Base-by-base conservation (phyloP, 2,797 vertebrate species). In the Melanotaenia parkinsoni region DNA sequence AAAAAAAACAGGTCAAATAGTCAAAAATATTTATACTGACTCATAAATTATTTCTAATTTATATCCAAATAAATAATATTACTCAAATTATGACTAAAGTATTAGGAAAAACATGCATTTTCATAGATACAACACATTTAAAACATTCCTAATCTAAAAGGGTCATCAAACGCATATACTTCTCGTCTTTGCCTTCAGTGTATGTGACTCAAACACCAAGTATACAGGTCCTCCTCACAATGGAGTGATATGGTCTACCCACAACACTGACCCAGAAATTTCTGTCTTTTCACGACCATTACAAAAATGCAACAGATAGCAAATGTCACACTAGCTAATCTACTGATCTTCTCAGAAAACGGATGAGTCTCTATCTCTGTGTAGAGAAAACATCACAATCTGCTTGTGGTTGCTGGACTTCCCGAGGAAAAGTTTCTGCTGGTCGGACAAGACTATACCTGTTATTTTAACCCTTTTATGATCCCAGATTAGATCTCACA, bases 141-240 rank as follows among this genome's bases (percentile, higher is more conserved):
- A 12, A 38, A 38, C 45, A 7, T 51, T 68, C 73, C 63, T 91
- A 86, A 94, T 94, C 93, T 90, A 94, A 93, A 80, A 67, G 80
- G 93, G 92, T 84, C 93, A 95, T 94, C 92, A 30, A 38, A 26
- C 61, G 58, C 50, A 57, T 70, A 53, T 58, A 51, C 22, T 38
- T 60, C 50, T 80, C 76, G 83, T 85, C 76, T 75, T 51, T 80
- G 28, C 24, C 51, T 73, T 89, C 61, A 66, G 50, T 67, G 54
- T 67, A 54, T 67, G 62, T 66, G 69, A 80, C 51, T 82, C 70
- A 79, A 24, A 80, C 28, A 53, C 24, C 22, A 54, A 63, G 53
- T 58, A 61, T 57, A 76, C 64, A 80, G 60, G 43, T 67, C 78
- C 62, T 76, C 26, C 51, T 88, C 56, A 64, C 1, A 28, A 51